Evolutionary conservation across 1,140 invertebrate species (phyloP), one percentile per base, ranked within the genome.

Genomic region (Spodoptera frugiperda): DNA sequence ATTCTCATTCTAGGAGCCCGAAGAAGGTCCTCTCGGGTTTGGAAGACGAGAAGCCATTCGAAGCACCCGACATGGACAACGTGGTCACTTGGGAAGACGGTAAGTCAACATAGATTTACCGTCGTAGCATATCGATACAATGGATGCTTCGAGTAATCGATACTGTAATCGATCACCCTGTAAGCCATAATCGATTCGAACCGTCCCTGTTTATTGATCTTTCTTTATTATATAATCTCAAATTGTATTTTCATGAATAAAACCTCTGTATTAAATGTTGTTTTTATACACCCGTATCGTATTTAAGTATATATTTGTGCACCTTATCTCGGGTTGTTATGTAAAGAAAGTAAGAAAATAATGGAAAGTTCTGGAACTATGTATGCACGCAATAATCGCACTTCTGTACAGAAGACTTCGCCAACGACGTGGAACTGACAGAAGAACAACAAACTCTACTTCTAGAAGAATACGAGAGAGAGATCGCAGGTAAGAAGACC

Each of bases 401-500:
- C 63, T 55, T 88, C 87, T 91, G 87, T 91, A 76, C 90, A 95
- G 95, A 95, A 93, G 95, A 95, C 89, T 95, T 95, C 89, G 94
- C 94, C 19, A 88, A 92, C 80, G 92, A 95, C 84, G 90, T 96
- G 21, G 95, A 95, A 90, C 86, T 96, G 15, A 95, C 95, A 4
- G 95, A 96, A 82, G 95, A 95, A 89, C 94, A 96, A 80, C 95
- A 96, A 80, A 96, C 90, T 0, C 87, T 95, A 82, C 91, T 95
- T 75, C 87, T 95, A 81, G 95, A 95, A 84, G 95, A 95, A 85
- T 96, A 96, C 82, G 95, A 95, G 48, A 91, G 80, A 55, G 92
- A 92, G 77, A 94, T 94, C 63, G 81, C 92, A 0, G 85, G 85
- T 5, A 94, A 93, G 70, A 93, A 94, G 74, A 78, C 80, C 5